These are phyloP conservation scores for Arge pagana DNA, from an alignment of 2,888 invertebrate genomes.

Conservation along the genomic window DNA sequence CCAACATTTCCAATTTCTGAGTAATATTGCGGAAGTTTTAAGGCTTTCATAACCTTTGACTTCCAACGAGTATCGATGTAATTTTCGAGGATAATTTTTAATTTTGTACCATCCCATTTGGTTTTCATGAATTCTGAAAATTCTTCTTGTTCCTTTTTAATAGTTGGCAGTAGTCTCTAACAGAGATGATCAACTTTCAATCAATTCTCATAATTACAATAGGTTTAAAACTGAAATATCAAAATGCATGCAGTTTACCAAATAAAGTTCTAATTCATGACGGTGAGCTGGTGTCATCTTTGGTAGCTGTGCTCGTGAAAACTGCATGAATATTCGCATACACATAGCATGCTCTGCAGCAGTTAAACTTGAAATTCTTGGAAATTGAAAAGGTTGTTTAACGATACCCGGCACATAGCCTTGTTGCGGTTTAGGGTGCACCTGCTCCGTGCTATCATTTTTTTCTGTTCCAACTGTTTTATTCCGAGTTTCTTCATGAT, in stretches of 20 bases:
- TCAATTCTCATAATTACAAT: not conserved
- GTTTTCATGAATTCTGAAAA: slow-evolving; percentile 38
- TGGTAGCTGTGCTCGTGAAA: slow-evolving; percentile 34
- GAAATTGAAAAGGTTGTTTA: slow-evolving; percentile 30
- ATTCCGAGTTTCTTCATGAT: slow-evolving; percentile 30
- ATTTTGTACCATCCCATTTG: slow-evolving; percentile 34
- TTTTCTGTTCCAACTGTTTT: slow-evolving; percentile 7
- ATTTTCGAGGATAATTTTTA: slow-evolving; percentile 30
- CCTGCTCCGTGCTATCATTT: not conserved
- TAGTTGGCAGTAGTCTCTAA: slow-evolving; percentile 29
- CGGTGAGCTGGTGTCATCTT: slow-evolving; percentile 28
- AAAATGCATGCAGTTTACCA: slow-evolving; percentile 29
- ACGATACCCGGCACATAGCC: slow-evolving; percentile 40
- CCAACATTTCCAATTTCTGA: slow-evolving; percentile 37
- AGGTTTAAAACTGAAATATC: not conserved
- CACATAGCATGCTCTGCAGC: slow-evolving; percentile 37
- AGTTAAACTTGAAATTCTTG: slow-evolving; percentile 33
- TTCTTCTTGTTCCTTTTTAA: slow-evolving; percentile 41
- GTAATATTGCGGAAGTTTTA: slow-evolving; percentile 40
- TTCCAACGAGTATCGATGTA: slow-evolving; percentile 38
- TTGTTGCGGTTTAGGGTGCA: not conserved
- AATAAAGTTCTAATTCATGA: slow-evolving; percentile 37
- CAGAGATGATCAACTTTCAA: not conserved
- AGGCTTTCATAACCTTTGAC: slow-evolving; percentile 31
- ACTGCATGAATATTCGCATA: slow-evolving; percentile 35